phyloP scores from a whole-genome alignment of 2,888 invertebrate species.

The Epirrhoe tristata region DNA sequence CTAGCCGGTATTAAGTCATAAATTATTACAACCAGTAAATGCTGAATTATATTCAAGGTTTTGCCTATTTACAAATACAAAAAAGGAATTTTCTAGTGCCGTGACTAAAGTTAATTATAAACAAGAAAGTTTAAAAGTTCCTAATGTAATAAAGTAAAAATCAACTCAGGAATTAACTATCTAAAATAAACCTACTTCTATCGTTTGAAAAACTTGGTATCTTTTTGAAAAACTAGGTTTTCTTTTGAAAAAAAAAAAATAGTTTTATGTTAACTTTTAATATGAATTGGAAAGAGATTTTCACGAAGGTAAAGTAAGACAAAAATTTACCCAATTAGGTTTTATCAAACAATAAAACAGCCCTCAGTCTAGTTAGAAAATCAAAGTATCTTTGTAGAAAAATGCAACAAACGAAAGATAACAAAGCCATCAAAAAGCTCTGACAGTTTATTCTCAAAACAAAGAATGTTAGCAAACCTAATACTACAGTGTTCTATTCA shows the following conservation, averaged over 20 bases:
- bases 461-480: slow-evolving; percentile 14
- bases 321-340: no score
- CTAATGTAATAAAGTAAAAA: no score
- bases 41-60: neutral
- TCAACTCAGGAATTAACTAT: neutral
- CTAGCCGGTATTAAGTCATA: neutral
- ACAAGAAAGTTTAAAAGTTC: neutral
- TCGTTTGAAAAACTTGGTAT: no score
- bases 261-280: no score
- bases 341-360: no score
- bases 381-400: neutral
- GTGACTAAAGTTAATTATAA: slow-evolving; percentile 50
- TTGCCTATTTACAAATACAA: neutral
- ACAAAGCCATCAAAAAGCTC: neutral
- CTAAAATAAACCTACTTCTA: no score
- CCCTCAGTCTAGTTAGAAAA: no score
- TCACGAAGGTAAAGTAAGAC: no score
- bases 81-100: slow-evolving; percentile 47
- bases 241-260: no score
- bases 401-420: neutral
- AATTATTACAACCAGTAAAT: neutral
- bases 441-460: neutral
- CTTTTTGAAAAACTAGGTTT: no score
- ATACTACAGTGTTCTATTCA: slow-evolving; percentile 6
- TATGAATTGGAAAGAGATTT: no score